Percentiles rank a stretch among this genome's conserved stretches.
Conservation (phyloP, 2,888 invertebrate genomes). For the Sminthurides aquaticus region DNA sequence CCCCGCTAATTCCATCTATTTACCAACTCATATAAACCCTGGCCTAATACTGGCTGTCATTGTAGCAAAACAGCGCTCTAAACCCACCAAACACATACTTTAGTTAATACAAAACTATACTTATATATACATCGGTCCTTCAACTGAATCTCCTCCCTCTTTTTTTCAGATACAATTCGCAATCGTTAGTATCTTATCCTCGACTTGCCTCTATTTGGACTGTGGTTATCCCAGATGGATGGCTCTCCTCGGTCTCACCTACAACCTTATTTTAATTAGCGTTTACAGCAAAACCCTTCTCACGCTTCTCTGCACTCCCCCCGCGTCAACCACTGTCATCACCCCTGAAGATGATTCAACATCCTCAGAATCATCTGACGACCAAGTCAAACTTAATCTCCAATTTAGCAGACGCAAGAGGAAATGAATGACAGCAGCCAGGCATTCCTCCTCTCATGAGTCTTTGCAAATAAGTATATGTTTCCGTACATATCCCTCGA, state of each 20-base stretch:
- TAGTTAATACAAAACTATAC: too few species aligned
- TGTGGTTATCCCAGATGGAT: slow-evolving; percentile 17
- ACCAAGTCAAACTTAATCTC: background rate
- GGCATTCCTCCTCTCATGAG: too few species aligned
- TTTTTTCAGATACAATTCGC: slow-evolving; percentile 14
- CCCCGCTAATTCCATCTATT: too few species aligned
- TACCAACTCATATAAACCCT: too few species aligned
- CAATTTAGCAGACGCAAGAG: too few species aligned
- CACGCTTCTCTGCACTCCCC: background rate
- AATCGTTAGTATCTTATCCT: background rate
- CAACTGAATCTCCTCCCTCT: background rate
- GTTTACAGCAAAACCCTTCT: slow-evolving; percentile 9
- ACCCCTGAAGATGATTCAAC: background rate
- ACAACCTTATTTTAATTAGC: slow-evolving; percentile 7
- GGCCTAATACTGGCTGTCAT: too few species aligned
- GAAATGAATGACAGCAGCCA: too few species aligned
- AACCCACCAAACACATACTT: too few species aligned
- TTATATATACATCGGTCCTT: too few species aligned
- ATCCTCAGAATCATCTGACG: background rate
- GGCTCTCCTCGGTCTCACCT: slow-evolving; percentile 1
- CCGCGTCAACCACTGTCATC: background rate
- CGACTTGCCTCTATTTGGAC: background rate
- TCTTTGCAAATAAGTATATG: too few species aligned
- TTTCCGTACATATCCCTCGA: too few species aligned
- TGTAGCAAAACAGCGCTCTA: too few species aligned